Percentiles rank a stretch among this genome's conserved stretches.
phyloP scores from a whole-genome alignment of 2,797 vertebrate species.

The Stomatorhinus walkeri region DNA sequence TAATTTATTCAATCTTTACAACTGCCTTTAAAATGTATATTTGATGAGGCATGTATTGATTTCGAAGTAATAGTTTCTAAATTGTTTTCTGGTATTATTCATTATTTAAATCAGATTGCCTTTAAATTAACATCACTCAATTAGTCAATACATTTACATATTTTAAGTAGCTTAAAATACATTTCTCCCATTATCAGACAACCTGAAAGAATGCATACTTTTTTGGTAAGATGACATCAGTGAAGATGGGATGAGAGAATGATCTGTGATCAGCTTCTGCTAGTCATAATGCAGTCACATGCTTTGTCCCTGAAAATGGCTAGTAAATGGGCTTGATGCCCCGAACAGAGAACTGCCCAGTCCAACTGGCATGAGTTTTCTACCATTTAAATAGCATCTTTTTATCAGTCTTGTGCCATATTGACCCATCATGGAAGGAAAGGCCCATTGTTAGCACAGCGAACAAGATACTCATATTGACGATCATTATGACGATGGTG shows the following conservation, averaged over 20 bases:
- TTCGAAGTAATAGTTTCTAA: not conserved
- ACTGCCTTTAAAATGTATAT: slow-evolving; percentile 1
- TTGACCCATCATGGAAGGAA: not conserved
- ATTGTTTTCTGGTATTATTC: not conserved
- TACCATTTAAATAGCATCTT: not conserved
- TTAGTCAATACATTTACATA: not conserved
- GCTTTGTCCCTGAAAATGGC: not conserved
- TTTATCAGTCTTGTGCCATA: not conserved
- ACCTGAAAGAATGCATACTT: not conserved
- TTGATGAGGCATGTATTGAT: slow-evolving; percentile 8
- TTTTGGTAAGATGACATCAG: not conserved
- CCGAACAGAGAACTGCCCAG: not conserved
- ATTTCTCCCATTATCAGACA: not conserved
- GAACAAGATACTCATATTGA: not conserved
- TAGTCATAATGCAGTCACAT: not conserved
- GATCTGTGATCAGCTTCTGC: not conserved
- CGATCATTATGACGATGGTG: not conserved
- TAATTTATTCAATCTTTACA: slow-evolving; percentile 5
- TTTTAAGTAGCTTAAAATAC: slow-evolving; percentile 6
- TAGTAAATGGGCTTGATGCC: not conserved
- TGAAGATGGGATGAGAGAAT: not conserved
- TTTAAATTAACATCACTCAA: slow-evolving; percentile 1
- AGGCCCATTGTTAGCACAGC: not conserved
- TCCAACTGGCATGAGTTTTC: not conserved
- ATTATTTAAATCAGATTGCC: not conserved